Base-by-base conservation (phyloP, 1,140 invertebrate genomes). In the Hetaerina americana region DNA sequence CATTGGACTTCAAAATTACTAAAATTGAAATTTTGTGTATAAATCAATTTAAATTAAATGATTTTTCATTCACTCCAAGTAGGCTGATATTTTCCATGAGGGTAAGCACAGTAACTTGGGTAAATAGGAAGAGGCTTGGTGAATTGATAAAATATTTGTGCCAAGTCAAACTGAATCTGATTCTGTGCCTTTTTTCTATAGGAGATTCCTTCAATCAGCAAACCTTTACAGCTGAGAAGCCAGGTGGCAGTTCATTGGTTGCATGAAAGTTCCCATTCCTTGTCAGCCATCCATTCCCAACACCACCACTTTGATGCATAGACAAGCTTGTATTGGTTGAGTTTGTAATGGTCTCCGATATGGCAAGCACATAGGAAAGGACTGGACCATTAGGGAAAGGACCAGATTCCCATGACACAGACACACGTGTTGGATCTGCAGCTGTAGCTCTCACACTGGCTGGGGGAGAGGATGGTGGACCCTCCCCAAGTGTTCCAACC, bases 401-500 rank as follows among this genome's bases (percentile, higher is more conserved):
- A 15, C 94, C 94, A 5, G 92, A 89, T 79, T 90, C 87, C 94
- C 94, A 97, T 74, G 89, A 91, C 15, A 96, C 85, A 71, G 91
- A 92, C 27, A 96, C 88, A 74, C 92, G 86, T 73, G 87, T 88
- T n/a, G 90, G 87, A 78, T 95, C 92, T 29, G 94, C 85, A 0
- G 92, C 88, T 27, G 90, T 86, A n/a, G 90, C 85, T 74, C 90
- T 86, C 72, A 94, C 85, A 73, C 89, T 88, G 72, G 84, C 80
- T 29, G 92, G 92, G 28, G 88, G 81, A 5, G 91, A 92, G 66
- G 86, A 84, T 6, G 92, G 92, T 24, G 87, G 82, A 68, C 91
- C 92, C 57, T 83, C 84, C 1, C 90, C 85, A 18, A 89, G 79
- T 0, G 94, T 96, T 69, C 87, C 87, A 76, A 96, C 95, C 18